Conservation (phyloP, 1,140 invertebrate genomes). For the Dreissena rostriformis region DNA sequence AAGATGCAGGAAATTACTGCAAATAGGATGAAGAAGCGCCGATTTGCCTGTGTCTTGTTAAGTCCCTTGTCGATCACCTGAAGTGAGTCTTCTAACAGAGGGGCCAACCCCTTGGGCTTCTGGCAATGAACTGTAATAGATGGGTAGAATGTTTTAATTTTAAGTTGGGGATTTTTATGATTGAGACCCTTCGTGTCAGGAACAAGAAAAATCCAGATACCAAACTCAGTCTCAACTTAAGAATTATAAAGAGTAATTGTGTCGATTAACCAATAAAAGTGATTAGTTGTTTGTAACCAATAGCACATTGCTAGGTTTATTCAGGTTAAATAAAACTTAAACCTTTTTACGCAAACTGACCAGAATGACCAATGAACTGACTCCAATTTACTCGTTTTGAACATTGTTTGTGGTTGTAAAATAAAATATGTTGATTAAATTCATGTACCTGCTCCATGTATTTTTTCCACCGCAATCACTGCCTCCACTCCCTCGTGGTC, state of each 20-base stretch:
- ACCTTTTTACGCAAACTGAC: too few relatives aligned
- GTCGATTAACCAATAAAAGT: too few relatives aligned
- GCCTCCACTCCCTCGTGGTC: conserved; percentile 93
- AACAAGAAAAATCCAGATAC: background rate
- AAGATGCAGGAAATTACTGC: conserved; percentile 18
- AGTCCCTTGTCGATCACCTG: conserved; percentile 26
- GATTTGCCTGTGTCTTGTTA: conserved; percentile 9
- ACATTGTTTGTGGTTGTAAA: too few relatives aligned
- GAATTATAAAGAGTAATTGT: too few relatives aligned
- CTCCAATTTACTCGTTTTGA: too few relatives aligned
- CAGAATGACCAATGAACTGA: too few relatives aligned
- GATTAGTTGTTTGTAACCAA: too few relatives aligned
- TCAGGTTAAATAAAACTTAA: too few relatives aligned
- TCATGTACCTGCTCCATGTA: background rate
- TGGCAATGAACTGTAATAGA: conserved; percentile 1
- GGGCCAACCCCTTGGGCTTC: background rate
- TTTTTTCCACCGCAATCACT: conserved; percentile 80
- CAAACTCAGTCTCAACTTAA: background rate
- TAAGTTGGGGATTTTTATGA: background rate
- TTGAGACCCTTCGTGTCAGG: background rate
- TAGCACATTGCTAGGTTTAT: too few relatives aligned
- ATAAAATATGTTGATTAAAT: too few relatives aligned
- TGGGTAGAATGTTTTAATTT: background rate
- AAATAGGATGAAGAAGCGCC: conserved; percentile 35
- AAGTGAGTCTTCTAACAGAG: conserved; percentile 32